Conservation (phyloP, 1,140 invertebrate species). For the Pseudachorutes palmiensis region DNA sequence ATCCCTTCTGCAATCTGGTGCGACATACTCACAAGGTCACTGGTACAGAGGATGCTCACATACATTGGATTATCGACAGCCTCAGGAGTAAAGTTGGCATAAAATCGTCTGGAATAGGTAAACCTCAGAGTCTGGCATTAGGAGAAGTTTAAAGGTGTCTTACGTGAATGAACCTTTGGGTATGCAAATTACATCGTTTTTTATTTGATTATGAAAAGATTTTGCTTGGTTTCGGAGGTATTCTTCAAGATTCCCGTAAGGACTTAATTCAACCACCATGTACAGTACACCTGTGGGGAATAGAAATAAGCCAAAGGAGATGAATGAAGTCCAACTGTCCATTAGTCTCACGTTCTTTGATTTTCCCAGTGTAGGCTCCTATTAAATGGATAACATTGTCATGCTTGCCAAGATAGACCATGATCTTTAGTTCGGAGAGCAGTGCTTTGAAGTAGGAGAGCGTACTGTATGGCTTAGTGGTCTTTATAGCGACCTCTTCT, state of each 20-base stretch:
- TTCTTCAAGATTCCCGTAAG: conserved; percentile 7
- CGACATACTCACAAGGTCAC: conserved; percentile 68
- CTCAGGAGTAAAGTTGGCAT: background rate
- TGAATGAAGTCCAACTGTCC: no score
- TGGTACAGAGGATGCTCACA: conserved; percentile 42
- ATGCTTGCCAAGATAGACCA: conserved; percentile 13
- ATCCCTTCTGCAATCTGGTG: conserved; percentile 82
- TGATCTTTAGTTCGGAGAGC: conserved; percentile 18
- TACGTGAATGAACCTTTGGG: background rate
- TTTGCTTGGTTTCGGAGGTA: background rate
- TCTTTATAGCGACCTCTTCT: conserved; percentile 40
- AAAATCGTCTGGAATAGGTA: conserved; percentile 1
- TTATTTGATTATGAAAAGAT: conserved; percentile 7
- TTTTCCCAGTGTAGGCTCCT: conserved; percentile 15
- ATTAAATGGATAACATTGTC: conserved; percentile 20
- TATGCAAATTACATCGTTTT: conserved; percentile 1
- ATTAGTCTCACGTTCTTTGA: conserved; percentile 16
- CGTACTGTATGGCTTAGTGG: conserved; percentile 45
- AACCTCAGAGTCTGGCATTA: background rate
- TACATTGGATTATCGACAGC: background rate
- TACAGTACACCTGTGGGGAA: conserved; percentile 1
- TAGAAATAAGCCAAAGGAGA: no score
- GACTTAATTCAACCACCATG: conserved; percentile 16
- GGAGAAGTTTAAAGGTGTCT: background rate
- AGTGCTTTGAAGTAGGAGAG: conserved; percentile 46